Percentiles rank a stretch among this genome's conserved stretches.
Conservation (phyloP, 2,797 vertebrate genomes). For the Pantherophis alleghaniensis region DNA sequence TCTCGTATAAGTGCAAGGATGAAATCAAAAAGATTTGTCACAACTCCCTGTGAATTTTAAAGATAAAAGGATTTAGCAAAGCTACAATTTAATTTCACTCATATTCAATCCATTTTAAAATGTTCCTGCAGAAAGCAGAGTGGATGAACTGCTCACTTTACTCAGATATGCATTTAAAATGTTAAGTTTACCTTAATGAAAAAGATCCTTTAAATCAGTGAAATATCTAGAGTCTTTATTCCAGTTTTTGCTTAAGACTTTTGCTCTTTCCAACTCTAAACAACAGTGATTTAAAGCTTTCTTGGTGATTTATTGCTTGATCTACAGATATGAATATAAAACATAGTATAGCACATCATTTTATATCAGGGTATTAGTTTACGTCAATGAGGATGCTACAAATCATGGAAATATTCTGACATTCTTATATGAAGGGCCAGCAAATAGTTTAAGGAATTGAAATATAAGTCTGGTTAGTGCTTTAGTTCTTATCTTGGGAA, state of each 20-base stretch:
- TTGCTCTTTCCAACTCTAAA: constrained; percentile 15
- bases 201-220: constrained; percentile 8
- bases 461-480: background rate
- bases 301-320: constrained; percentile 11
- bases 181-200: constrained; percentile 23
- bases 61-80: constrained; percentile 24
- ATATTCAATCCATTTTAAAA: constrained; percentile 18
- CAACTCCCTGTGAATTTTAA: background rate
- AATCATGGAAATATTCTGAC: background rate
- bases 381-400: background rate
- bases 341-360: background rate
- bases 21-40: background rate
- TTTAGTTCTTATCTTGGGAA: background rate
- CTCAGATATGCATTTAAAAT: constrained; percentile 16
- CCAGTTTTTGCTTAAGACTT: constrained; percentile 7
- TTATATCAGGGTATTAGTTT: background rate
- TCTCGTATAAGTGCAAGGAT: background rate
- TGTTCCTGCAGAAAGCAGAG: background rate
- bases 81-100: constrained; percentile 21
- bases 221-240: background rate
- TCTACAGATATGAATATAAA: background rate
- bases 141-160: constrained; percentile 4
- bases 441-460: background rate
- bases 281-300: constrained; percentile 2
- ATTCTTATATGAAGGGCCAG: background rate